phyloP scores from a whole-genome alignment of 37 sponge, comb jelly and placozoan genomes.

The Chondrilla cf. caribensis region DNA sequence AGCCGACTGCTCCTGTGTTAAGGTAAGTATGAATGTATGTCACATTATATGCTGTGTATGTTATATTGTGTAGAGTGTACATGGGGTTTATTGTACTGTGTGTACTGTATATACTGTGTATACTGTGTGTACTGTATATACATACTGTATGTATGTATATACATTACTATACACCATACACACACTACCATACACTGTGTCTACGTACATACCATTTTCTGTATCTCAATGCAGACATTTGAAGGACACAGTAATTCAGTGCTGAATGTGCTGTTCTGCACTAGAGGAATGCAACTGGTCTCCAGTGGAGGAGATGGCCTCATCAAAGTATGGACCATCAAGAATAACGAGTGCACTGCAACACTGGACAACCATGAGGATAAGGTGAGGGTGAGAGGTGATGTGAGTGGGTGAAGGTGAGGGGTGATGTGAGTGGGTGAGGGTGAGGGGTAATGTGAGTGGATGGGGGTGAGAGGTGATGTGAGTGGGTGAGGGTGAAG shows the following conservation, averaged over 20 bases:
- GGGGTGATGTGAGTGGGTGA: too few species aligned
- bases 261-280: constrained; percentile 75
- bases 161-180: background rate
- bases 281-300: constrained; percentile 84
- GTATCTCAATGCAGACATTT: constrained; percentile 60
- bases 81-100: too few species aligned
- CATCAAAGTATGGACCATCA: constrained; percentile 94
- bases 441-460: too few species aligned
- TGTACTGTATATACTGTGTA: too few species aligned
- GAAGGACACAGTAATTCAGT: constrained; percentile 92
- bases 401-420: too few species aligned
- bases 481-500: too few species aligned
- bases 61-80: too few species aligned
- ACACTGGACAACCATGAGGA: constrained; percentile 91
- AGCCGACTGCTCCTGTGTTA: constrained; percentile 72
- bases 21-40: constrained; percentile 2
- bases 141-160: too few species aligned
- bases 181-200: background rate
- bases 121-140: too few species aligned
- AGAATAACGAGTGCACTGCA: constrained; percentile 74
- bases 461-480: too few species aligned
- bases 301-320: constrained; percentile 89
- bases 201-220: background rate
- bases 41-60: too few species aligned
- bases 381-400: constrained; percentile 49